Conservation (phyloP, 2,797 vertebrate species). For the Mycteria americana region DNA sequence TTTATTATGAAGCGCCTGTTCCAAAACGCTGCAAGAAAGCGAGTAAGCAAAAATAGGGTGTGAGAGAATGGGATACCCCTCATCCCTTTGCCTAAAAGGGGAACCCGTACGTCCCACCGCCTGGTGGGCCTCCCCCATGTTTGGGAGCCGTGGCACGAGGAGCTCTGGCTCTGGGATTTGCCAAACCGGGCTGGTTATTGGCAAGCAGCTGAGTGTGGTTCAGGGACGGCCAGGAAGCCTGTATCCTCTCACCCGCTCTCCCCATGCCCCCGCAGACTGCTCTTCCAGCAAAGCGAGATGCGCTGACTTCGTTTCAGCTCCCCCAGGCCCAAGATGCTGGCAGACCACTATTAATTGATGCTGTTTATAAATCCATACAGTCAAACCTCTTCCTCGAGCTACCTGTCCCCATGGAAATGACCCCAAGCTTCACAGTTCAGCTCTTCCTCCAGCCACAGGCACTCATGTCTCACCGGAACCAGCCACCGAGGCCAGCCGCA, state of each 20-base stretch:
- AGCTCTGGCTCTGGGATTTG: not conserved
- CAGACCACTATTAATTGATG: not conserved
- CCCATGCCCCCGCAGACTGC: rapidly evolving
- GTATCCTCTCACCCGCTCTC: rapidly evolving
- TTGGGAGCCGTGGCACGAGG: not conserved
- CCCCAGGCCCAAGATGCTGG: not conserved
- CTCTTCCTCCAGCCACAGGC: not conserved
- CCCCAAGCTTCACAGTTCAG: not conserved
- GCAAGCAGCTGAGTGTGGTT: rapidly evolving
- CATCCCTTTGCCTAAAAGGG: not conserved
- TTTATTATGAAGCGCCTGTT: rapidly evolving
- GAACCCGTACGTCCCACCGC: rapidly evolving
- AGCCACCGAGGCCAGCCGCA: rapidly evolving
- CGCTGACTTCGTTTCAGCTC: not conserved
- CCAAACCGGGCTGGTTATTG: not conserved
- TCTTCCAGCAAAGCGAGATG: not conserved
- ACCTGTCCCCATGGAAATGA: not conserved
- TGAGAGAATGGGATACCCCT: not conserved
- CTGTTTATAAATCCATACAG: not conserved
- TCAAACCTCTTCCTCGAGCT: not conserved
- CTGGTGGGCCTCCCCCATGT: not conserved
- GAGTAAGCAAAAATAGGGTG: not conserved
- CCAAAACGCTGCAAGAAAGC: not conserved
- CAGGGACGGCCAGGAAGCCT: not conserved
- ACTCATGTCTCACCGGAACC: not conserved